Base-by-base conservation (phyloP, 2,888 invertebrate species). In the Halictus quadricinctus region DNA sequence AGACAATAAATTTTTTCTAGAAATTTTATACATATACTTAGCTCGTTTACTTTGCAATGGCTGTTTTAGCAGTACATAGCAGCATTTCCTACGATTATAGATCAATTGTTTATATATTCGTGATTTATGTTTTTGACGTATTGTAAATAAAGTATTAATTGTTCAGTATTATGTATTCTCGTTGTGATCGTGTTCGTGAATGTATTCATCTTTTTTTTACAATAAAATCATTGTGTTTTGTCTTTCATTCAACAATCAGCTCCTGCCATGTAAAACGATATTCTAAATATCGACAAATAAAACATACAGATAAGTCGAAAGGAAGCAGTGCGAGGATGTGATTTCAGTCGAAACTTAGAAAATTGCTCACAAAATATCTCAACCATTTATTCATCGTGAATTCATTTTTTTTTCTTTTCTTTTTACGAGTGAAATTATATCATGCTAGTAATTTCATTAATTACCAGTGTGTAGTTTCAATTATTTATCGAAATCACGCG, bases 311-410 rank as follows among this genome's bases (percentile, higher is more conserved):
- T 8, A 79, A 7, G 18, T 18, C 21, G 43, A 79, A 41, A 60
- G 66, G 54, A 64, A 48, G 15, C 75, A 79, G 54, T 82, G 21
- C 10, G 36, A 70, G 79, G 76, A 82, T 82, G 25, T 48, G 58
- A 70, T 70, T 43, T 75, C 60, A 85, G 77, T 78, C 80, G 80
- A 82, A 83, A 87, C 76, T 81, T 80, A 82, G 77, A 84, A 84
- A 85, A 89, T 91, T 93, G 91, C 91, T 93, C 93, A 92, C 92
- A 93, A 93, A 93, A 93, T 93, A 93, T 93, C 90, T 92, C 88
- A 93, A 92, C 88, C 91, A 91, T 92, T 93, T 93, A 93, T 93
- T 93, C 87, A 93, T 88, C 90, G 88, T 91, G 91, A 91, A 91
- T 92, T 91, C 89, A 88, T 91, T 90, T 85, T 70, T 29, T 43